phyloP scores from a whole-genome alignment of 2,113 vertebrate genomes.

The Urocynchramus pylzowi region DNA sequence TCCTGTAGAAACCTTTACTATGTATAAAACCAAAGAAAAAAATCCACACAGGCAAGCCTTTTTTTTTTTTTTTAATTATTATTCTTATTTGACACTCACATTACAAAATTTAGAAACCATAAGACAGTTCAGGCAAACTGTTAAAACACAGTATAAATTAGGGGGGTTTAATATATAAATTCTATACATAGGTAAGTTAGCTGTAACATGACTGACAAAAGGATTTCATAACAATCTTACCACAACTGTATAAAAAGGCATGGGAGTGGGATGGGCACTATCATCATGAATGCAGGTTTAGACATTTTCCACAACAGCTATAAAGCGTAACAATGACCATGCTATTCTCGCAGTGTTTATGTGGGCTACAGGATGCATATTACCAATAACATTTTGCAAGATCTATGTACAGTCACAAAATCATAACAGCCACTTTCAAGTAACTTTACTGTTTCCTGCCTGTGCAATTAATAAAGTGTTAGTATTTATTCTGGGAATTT shows the following conservation, averaged over 20 bases:
- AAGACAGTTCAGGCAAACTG: constrained; percentile 76
- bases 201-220: constrained; percentile 66
- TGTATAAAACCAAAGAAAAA: background rate
- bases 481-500: background rate
- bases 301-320: constrained; percentile 64
- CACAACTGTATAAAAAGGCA: constrained; percentile 67
- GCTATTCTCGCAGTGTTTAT: constrained; percentile 45
- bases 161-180: constrained; percentile 68
- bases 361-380: constrained; percentile 40
- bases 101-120: constrained; percentile 78
- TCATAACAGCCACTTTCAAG: constrained; percentile 36
- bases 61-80: constrained; percentile 13
- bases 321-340: constrained; percentile 58
- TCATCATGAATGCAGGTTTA: constrained; percentile 52
- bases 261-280: constrained; percentile 47
- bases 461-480: constrained; percentile 21
- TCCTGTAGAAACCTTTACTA: background rate
- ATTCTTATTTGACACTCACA: constrained; percentile 65
- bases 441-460: constrained; percentile 46
- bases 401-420: constrained; percentile 68
- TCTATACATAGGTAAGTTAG: constrained; percentile 70
- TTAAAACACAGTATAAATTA: constrained; percentile 81
- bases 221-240: constrained; percentile 60
- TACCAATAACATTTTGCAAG: constrained; percentile 57
- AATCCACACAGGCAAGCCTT: background rate